A percentile compares a stretch with the other conserved stretches of the same genome.
Evolutionary conservation across 2,113 vertebrate species (phyloP).

Genomic region (Microtus richardsoni): DNA sequence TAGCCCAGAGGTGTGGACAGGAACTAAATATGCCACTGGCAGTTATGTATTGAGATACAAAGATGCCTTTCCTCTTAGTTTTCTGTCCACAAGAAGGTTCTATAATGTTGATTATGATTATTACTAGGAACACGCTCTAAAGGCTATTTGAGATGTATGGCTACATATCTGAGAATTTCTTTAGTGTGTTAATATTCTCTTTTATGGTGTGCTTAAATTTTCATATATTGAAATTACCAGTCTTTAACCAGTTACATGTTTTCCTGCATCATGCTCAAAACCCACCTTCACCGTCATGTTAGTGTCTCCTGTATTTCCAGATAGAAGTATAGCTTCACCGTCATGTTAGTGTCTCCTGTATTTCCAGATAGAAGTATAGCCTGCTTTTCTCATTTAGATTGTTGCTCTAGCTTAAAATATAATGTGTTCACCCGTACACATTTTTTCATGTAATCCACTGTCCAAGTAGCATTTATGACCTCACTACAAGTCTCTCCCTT

Average conservation of each 20-base stretch:
- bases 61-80: background rate
- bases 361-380: background rate
- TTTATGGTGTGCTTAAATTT: background rate
- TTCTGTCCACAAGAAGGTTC: background rate
- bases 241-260: background rate
- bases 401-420: background rate
- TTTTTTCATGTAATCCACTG: background rate
- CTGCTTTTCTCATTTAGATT: slow-evolving; percentile 24
- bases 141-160: background rate
- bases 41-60: background rate
- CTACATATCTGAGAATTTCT: background rate
- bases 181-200: background rate
- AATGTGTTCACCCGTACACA: background rate
- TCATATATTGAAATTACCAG: slow-evolving; percentile 24
- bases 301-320: background rate
- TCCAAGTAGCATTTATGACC: background rate
- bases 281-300: background rate
- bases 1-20: background rate
- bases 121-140: background rate
- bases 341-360: background rate
- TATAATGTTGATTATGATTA: background rate
- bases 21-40: background rate
- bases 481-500: background rate
- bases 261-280: background rate
- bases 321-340: background rate